Percentiles rank a stretch among this genome's conserved stretches.
Conservation (phyloP, 2,113 vertebrate genomes). For the Cyprinus carpio region DNA sequence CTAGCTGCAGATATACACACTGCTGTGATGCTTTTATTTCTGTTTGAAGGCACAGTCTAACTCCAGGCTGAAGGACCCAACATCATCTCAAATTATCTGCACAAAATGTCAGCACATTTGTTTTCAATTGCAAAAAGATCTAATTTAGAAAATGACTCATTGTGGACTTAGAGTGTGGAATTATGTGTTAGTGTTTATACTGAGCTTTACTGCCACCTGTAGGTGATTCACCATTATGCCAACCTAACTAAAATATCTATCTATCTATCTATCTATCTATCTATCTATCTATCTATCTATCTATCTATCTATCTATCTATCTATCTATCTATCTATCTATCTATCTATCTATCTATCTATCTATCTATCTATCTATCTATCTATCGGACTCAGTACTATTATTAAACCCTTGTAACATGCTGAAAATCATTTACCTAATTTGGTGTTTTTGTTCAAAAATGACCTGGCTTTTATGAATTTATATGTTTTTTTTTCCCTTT, state of each 20-base stretch:
- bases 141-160: background rate
- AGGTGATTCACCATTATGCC: background rate
- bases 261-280: no score
- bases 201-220: constrained; percentile 26
- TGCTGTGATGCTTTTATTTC: background rate
- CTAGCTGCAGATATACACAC: constrained; percentile 15
- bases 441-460: no score
- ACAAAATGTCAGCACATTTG: constrained; percentile 5
- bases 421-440: no score
- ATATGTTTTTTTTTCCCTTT: no score
- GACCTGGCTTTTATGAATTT: no score
- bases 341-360: no score
- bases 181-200: background rate
- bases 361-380: no score
- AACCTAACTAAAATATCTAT: background rate
- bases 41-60: background rate
- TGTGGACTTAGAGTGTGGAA: background rate
- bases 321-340: no score
- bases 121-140: background rate
- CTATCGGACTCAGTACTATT: no score
- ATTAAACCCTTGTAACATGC: no score
- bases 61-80: background rate
- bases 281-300: no score
- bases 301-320: no score
- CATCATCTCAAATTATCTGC: background rate